Evolutionary conservation across 2,888 invertebrate species (phyloP).

Genomic region (Colletes collaris): DNA sequence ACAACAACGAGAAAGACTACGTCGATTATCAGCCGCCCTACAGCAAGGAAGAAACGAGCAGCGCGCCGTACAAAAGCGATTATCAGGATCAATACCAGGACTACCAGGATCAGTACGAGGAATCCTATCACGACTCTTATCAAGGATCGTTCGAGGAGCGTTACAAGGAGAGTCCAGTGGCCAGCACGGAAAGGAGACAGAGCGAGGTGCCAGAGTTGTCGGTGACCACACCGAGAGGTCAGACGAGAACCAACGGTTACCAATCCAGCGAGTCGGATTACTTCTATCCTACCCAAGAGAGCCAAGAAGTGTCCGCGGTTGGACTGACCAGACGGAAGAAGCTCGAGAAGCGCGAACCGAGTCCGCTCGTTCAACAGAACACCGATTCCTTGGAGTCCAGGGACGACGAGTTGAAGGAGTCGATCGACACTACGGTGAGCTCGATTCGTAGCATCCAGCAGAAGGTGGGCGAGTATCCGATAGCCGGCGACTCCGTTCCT

Average conservation of each 20-base stretch:
- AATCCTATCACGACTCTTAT: conserved; percentile 74
- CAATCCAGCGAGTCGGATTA: conserved; percentile 76
- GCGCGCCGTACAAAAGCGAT: conserved; percentile 67
- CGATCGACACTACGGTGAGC: conserved; percentile 85
- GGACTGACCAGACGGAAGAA: conserved; percentile 75
- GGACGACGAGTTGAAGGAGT: conserved; percentile 85
- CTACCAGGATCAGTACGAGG: conserved; percentile 72
- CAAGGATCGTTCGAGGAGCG: conserved; percentile 75
- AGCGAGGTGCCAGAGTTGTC: conserved; percentile 79
- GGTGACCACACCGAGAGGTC: conserved; percentile 78
- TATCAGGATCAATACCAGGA: conserved; percentile 72
- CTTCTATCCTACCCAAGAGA: conserved; percentile 73
- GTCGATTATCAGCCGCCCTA: conserved; percentile 74
- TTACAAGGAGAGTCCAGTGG: conserved; percentile 68
- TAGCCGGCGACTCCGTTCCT: conserved; percentile 73
- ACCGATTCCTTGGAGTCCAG: conserved; percentile 85
- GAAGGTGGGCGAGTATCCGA: conserved; percentile 77
- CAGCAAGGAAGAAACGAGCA: conserved; percentile 71
- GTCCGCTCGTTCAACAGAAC: conserved; percentile 82
- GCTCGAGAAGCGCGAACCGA: conserved; percentile 77
- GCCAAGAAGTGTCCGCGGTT: conserved; percentile 72
- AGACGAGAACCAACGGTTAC: conserved; percentile 78
- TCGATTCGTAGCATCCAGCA: conserved; percentile 80
- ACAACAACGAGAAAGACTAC: conserved; percentile 71
- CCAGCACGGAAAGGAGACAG: conserved; percentile 67